phyloP scores from a whole-genome alignment of 2,888 invertebrate genomes.

The Lamellibrachia satsuma region DNA sequence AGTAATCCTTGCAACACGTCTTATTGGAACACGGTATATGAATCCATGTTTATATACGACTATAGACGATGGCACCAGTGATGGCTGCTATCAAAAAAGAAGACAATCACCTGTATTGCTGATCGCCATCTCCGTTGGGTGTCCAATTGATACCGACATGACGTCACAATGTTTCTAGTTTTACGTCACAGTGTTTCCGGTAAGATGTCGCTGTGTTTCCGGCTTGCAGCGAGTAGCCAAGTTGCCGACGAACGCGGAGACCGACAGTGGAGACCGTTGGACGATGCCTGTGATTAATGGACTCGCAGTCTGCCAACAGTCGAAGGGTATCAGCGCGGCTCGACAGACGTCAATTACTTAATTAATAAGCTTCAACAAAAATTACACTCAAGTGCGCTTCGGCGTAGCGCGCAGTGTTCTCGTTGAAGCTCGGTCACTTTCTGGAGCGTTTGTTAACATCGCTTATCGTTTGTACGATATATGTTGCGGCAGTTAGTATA shows the following conservation, averaged over 20 bases:
- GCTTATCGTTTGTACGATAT: neutral
- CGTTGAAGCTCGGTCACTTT: neutral
- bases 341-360: constrained; percentile 5
- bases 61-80: neutral
- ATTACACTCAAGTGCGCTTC: neutral
- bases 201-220: neutral
- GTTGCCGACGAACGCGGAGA: neutral
- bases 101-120: neutral
- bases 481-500: neutral
- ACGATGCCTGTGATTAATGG: neutral
- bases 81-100: neutral
- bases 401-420: neutral
- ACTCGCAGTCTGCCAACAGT: neutral
- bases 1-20: no score
- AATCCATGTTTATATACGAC: no score
- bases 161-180: neutral
- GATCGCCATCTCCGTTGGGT: neutral
- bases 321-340: neutral
- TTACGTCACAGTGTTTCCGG: neutral
- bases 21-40: no score
- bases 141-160: neutral
- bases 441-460: neutral
- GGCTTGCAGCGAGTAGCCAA: neutral
- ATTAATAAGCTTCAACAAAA: constrained; percentile 11
- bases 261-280: neutral